A percentile compares a stretch with the other conserved stretches of the same genome.
phyloP scores from a whole-genome alignment of 2,888 invertebrate genomes.

The Drosophila austrosaltans region DNA sequence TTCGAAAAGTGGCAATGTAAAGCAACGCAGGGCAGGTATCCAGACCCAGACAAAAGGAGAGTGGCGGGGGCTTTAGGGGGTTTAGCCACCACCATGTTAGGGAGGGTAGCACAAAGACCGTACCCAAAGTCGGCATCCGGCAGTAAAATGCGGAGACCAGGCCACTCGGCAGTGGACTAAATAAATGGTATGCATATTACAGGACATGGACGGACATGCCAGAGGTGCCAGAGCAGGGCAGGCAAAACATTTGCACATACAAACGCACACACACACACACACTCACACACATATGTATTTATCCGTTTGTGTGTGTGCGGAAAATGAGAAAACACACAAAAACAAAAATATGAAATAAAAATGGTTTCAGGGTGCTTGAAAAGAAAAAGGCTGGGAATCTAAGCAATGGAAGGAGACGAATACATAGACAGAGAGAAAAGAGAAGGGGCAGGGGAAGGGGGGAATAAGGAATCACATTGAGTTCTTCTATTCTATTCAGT shows the following conservation, averaged over 20 bases:
- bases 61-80: too few relatives aligned
- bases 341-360: slow-evolving; percentile 9
- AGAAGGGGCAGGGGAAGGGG: not conserved
- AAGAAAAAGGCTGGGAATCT: not conserved
- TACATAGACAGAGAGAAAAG: not conserved
- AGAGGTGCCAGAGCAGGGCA: slow-evolving; percentile 13
- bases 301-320: not conserved
- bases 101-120: not conserved
- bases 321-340: slow-evolving; percentile 17
- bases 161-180: slow-evolving; percentile 26
- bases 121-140: slow-evolving; percentile 1
- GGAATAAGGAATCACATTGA: not conserved
- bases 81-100: too few relatives aligned
- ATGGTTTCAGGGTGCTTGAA: slow-evolving; percentile 1
- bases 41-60: not conserved
- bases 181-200: slow-evolving; percentile 29
- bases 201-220: slow-evolving; percentile 8
- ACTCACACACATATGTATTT: not conserved
- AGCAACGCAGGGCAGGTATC: slow-evolving; percentile 1
- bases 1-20: slow-evolving; percentile 14
- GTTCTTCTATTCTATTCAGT: not conserved
- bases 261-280: not conserved
- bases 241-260: slow-evolving; percentile 22
- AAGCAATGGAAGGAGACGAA: not conserved
- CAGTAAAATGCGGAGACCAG: slow-evolving; percentile 20